Conservation (phyloP, 2,113 vertebrate species). For the Mobula birostris region DNA sequence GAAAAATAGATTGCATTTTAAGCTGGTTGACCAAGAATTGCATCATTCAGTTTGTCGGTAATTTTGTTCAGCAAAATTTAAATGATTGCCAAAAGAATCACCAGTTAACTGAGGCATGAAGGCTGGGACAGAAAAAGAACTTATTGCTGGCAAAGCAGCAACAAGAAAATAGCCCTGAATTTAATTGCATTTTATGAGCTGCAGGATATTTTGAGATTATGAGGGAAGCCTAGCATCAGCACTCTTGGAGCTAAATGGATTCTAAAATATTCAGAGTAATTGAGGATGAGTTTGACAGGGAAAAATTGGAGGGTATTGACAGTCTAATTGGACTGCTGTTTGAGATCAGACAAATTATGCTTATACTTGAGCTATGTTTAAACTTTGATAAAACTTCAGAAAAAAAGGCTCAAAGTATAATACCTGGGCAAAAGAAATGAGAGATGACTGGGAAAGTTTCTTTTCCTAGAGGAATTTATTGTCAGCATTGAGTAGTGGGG, state of each 20-base stretch:
- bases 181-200: slow-evolving; percentile 14
- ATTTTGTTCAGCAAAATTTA: background rate
- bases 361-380: background rate
- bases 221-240: background rate
- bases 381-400: background rate
- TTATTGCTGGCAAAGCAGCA: slow-evolving; percentile 7
- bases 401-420: background rate
- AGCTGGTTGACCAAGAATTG: background rate
- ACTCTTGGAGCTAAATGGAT: background rate
- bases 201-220: slow-evolving; percentile 12
- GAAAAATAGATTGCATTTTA: background rate
- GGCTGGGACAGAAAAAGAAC: background rate
- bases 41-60: background rate
- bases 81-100: background rate
- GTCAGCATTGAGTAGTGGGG: background rate
- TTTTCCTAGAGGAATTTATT: background rate
- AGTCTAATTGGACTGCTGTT: background rate
- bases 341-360: background rate
- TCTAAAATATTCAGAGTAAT: background rate
- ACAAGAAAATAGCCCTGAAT: background rate
- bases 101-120: background rate
- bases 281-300: background rate
- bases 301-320: background rate
- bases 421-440: background rate
- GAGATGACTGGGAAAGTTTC: background rate